Evolutionary conservation across 2,113 vertebrate genomes (phyloP).

Genomic region (Alethe diademata): DNA sequence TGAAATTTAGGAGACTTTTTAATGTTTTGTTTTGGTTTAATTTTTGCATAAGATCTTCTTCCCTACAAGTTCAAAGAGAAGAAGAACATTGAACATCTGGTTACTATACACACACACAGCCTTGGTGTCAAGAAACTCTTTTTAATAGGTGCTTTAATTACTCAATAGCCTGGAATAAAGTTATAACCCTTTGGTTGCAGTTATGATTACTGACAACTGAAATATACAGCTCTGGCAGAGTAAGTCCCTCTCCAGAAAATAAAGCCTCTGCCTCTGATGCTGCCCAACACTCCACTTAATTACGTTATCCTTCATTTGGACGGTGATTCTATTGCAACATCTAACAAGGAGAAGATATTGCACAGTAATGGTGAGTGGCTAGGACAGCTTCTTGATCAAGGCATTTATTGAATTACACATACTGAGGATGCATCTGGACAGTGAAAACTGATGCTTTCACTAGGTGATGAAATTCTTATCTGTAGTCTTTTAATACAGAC

Average conservation of each 20-base stretch:
- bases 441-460: constrained; percentile 17
- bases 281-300: constrained; percentile 25
- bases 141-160: constrained; percentile 4
- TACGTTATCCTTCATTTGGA: constrained; percentile 22
- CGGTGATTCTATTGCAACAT: constrained; percentile 15
- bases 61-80: neutral
- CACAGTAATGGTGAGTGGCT: constrained; percentile 10
- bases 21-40: too few relatives aligned
- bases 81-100: neutral
- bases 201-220: neutral
- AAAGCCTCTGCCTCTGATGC: neutral
- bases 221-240: neutral
- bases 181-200: neutral
- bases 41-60: neutral
- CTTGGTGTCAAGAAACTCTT: neutral
- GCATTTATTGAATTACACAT: constrained; percentile 2
- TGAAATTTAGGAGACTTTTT: neutral
- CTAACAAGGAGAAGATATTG: constrained; percentile 23
- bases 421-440: neutral
- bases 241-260: neutral
- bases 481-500: neutral
- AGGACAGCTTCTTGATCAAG: constrained; percentile 39
- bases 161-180: neutral
- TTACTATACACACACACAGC: neutral
- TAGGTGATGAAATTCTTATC: constrained; percentile 27